These are phyloP conservation scores for Hesperia comma DNA, from an alignment of 2,888 invertebrate genomes.

Conservation along the genomic window DNA sequence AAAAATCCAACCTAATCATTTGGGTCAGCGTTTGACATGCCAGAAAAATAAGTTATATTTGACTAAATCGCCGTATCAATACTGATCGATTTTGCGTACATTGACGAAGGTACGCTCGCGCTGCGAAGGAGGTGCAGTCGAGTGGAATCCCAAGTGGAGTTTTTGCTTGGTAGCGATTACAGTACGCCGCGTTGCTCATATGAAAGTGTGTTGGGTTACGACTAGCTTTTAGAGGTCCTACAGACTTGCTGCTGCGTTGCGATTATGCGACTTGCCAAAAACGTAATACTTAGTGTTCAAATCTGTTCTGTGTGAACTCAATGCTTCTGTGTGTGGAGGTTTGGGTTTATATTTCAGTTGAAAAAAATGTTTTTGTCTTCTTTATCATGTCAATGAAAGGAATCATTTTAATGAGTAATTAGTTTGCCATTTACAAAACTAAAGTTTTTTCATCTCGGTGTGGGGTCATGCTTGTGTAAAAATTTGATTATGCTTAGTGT, in stretches of 20 bases:
- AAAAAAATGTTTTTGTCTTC: no score
- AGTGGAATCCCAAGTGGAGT: constrained; percentile 61
- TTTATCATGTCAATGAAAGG: no score
- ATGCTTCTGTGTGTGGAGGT: no score
- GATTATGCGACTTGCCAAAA: no score
- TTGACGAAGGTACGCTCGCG: constrained; percentile 47
- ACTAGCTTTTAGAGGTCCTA: constrained; percentile 53
- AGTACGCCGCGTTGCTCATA: constrained; percentile 55
- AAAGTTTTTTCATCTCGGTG: no score
- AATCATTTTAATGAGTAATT: no score
- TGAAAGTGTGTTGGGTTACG: constrained; percentile 63
- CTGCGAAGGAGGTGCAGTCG: constrained; percentile 45
- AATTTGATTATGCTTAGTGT: no score
- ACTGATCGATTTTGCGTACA: constrained; percentile 48
- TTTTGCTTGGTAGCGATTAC: constrained; percentile 70
- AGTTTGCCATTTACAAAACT: no score
- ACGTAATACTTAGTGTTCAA: no score
- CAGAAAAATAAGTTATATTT: neutral
- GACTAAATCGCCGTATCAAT: constrained; percentile 18
- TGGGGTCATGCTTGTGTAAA: no score
- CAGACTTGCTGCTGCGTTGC: constrained; percentile 11
- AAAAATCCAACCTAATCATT: neutral
- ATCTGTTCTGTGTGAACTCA: no score
- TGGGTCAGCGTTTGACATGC: neutral
- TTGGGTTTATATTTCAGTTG: no score